Percentiles rank a stretch among this genome's conserved stretches.
Conservation (phyloP, 1,140 invertebrate genomes). For the Sinonovacula constricta region DNA sequence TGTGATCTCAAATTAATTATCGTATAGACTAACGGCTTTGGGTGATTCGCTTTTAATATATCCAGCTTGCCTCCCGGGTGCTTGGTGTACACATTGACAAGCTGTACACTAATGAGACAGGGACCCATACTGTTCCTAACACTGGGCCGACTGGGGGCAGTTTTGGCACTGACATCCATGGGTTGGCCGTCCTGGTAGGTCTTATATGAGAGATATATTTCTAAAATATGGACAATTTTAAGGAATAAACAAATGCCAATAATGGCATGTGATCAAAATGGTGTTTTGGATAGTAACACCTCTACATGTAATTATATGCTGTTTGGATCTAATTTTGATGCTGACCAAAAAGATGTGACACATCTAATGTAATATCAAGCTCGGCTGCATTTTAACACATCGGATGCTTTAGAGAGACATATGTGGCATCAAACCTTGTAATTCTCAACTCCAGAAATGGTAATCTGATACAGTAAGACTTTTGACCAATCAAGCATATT, state of each 20-base stretch:
- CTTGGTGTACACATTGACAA: slow-evolving; percentile 73
- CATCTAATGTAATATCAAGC: not conserved
- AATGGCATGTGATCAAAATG: no score
- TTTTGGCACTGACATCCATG: slow-evolving; percentile 94
- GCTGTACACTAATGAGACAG: slow-evolving; percentile 93
- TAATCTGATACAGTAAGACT: no score
- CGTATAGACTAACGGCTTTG: no score
- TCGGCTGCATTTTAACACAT: no score
- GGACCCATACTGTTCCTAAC: slow-evolving; percentile 96
- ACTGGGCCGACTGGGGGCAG: slow-evolving; percentile 95
- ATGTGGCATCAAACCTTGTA: no score
- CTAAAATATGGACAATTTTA: not conserved
- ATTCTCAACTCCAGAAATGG: no score
- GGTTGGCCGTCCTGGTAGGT: slow-evolving; percentile 92
- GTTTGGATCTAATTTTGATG: not conserved
- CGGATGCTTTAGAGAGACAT: no score
- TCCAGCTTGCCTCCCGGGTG: slow-evolving; percentile 41
- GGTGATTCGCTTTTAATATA: no score
- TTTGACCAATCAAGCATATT: no score
- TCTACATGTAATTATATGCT: not conserved
- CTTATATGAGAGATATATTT: not conserved
- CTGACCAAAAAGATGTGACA: not conserved
- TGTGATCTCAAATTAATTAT: no score
- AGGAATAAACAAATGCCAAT: no score
- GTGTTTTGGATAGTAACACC: not conserved